Evolutionary conservation across 2,888 invertebrate genomes (phyloP).

Genomic region (Pyrrhia umbra): DNA sequence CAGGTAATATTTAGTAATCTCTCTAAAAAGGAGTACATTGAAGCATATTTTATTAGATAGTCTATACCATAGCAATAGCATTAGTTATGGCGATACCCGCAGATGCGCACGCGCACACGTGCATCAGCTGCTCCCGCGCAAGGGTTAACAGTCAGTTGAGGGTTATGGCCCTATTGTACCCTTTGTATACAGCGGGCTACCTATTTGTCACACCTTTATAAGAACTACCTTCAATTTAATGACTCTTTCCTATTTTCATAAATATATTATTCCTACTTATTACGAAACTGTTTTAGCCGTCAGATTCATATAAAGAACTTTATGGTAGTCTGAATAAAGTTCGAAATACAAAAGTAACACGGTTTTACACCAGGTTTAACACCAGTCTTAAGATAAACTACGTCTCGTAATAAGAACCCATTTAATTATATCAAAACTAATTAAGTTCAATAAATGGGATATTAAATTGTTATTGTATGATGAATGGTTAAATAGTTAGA

Average conservation of each 20-base stretch:
- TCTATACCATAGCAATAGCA: constrained; percentile 6
- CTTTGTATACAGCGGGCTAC: constrained; percentile 22
- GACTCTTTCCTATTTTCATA: constrained; percentile 4
- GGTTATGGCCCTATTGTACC: constrained; percentile 53
- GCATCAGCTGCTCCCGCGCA: constrained; percentile 49
- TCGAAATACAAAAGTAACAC: no score
- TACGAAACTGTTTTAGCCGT: no score
- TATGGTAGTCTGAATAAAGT: no score
- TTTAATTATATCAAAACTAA: not conserved
- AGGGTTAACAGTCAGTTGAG: constrained; percentile 43
- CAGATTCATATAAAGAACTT: no score
- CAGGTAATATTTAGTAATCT: not conserved
- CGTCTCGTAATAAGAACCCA: no score
- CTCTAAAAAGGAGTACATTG: not conserved
- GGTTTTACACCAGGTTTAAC: no score
- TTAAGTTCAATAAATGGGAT: not conserved
- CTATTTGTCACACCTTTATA: constrained; percentile 45
- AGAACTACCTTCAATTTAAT: not conserved
- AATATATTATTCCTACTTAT: not conserved
- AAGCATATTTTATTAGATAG: constrained; percentile 22
- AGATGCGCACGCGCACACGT: constrained; percentile 47
- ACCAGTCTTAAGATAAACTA: no score
- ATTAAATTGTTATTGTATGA: not conserved
- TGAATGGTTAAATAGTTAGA: not conserved
- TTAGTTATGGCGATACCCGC: constrained; percentile 38